These are phyloP conservation scores for Drosophila sproati DNA, from an alignment of 1,140 invertebrate genomes.

Conservation along the genomic window DNA sequence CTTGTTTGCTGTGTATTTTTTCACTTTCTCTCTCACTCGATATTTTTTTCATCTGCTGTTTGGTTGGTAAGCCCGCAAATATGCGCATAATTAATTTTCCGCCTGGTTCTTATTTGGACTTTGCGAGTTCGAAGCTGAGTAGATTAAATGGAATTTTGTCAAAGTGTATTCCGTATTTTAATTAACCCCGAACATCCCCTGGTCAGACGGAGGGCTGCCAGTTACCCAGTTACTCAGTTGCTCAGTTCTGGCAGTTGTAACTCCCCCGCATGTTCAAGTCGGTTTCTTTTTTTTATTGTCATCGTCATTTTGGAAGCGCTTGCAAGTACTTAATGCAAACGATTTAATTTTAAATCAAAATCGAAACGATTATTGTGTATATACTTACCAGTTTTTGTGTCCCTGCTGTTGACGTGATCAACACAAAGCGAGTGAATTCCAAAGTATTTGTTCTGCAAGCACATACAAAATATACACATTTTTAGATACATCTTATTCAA, in stretches of 20 bases:
- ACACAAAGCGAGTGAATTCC: constrained; percentile 45
- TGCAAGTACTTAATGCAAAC: constrained; percentile 26
- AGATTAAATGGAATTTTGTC: constrained; percentile 80
- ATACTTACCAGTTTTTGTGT: constrained; percentile 33
- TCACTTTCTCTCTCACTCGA: background rate
- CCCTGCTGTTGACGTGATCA: constrained; percentile 7
- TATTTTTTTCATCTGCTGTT: background rate
- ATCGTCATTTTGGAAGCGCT: background rate
- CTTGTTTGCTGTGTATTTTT: too few species aligned
- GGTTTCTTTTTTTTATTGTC: too few species aligned
- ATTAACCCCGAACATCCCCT: constrained; percentile 48
- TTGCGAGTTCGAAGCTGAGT: constrained; percentile 52
- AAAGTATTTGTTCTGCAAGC: constrained; percentile 56
- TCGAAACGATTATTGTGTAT: background rate
- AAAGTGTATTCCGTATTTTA: constrained; percentile 74
- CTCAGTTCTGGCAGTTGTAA: background rate
- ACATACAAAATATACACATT: constrained; percentile 32
- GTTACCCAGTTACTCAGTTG: background rate
- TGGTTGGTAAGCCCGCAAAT: constrained; percentile 64
- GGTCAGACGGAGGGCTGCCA: background rate
- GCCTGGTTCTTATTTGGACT: constrained; percentile 28
- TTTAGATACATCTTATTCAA: constrained; percentile 15
- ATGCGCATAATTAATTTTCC: constrained; percentile 78
- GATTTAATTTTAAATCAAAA: constrained; percentile 1
- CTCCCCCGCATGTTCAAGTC: too few species aligned